Evolutionary conservation across 2,888 invertebrate genomes (phyloP), one percentile per base, ranked within the genome.

Genomic region (Drosophila sordidapex): DNA sequence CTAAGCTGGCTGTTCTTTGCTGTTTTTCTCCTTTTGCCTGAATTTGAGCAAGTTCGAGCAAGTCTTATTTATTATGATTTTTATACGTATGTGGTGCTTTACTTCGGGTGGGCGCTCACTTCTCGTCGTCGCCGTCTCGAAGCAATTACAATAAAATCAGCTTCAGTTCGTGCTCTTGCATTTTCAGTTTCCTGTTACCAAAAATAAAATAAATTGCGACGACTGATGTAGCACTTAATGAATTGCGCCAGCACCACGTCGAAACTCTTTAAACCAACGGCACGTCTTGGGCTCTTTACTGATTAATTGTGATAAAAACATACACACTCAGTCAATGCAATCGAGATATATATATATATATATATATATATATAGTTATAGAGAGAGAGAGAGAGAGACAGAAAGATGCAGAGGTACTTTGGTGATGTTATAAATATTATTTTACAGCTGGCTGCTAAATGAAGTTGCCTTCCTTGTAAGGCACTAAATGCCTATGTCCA

Each of bases 101-200:
- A 63, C 53, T 61, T 71, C 71, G 59, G 65, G 81, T 80, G 76
- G 78, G 76, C 81, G 78, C 76, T 76, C 58, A 62, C 48, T 59
- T 65, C 61, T 25, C 25, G 46, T 48, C 56, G 49, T 36, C 51
- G 49, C 43, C 64, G 40, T 75, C 70, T 65, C 49, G 51, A 51
- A 65, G 77, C 81, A 82, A 81, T 83, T 81, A 82, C 83, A 83
- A 82, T 82, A 82, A 81, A 83, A 83, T 70, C 81, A 70, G 65
- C 65, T 54, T 73, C 72, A 74, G 81, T 72, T 80, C 77, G 77
- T 70, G 76, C 76, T 75, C 76, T 70, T 82, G 79, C 80, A 81
- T 72, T 75, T 80, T 67, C 73, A 67, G 81, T 81, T 81, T 82
- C 81, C 81, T 82, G 83, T 82, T 82, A 77, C 83, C 81, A 72